Conservation (phyloP, 1,140 invertebrate genomes). For the Drosophila mojavensis region DNA sequence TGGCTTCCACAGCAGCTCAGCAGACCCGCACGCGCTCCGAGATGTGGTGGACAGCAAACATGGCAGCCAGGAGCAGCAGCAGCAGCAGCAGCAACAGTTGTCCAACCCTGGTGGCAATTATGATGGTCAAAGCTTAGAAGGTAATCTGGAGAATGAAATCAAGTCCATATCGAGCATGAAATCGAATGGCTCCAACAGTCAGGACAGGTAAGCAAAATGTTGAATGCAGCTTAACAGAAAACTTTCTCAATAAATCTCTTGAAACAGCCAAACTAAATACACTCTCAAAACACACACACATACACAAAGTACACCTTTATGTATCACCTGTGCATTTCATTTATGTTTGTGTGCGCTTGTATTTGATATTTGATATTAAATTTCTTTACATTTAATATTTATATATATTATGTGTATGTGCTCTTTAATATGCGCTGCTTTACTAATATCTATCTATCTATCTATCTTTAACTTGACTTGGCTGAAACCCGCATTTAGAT, state of each 20-base stretch:
- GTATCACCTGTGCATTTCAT: conserved; percentile 25
- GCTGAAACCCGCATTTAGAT: conserved; percentile 38
- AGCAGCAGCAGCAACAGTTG: conserved; percentile 26
- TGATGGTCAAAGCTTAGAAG: conserved; percentile 70
- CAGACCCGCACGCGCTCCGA: conserved; percentile 56
- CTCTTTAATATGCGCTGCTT: conserved; percentile 8
- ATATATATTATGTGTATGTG: conserved; percentile 7
- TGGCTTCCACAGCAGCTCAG: conserved; percentile 52
- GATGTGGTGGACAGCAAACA: conserved; percentile 72
- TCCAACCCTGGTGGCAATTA: conserved; percentile 41
- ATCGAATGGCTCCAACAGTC: conserved; percentile 87
- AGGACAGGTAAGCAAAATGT: conserved; percentile 84
- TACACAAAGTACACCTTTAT: neutral
- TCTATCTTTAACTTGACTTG: conserved; percentile 32
- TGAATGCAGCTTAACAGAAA: neutral
- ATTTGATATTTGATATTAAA: conserved; percentile 6
- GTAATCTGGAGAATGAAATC: conserved; percentile 91
- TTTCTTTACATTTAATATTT: neutral
- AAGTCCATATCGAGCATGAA: conserved; percentile 88
- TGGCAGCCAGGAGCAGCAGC: conserved; percentile 36
- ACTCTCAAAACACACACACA: conserved; percentile 4
- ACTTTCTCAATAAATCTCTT: conserved; percentile 4
- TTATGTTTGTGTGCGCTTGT: conserved; percentile 33
- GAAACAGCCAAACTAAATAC: conserved; percentile 18
- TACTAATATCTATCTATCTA: conserved; percentile 23